Evolutionary conservation across 2,797 vertebrate genomes (phyloP).

Genomic region (Macrochelys suwanniensis): DNA sequence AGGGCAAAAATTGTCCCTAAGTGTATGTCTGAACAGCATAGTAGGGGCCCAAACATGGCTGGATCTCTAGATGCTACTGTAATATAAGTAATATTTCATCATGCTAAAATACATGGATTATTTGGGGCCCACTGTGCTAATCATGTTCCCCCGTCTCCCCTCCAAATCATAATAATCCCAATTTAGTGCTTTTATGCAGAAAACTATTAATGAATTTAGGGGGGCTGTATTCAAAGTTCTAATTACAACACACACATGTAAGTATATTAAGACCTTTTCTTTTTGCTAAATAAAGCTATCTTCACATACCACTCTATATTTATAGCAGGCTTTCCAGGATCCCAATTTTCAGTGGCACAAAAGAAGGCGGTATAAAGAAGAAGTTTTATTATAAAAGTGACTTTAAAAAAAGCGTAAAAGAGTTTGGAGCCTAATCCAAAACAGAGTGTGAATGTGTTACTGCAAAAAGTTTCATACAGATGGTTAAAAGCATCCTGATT

Average conservation of each 20-base stretch:
- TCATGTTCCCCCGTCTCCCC: background rate
- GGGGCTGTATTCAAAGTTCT: background rate
- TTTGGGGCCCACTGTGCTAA: background rate
- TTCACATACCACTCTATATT: background rate
- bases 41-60: background rate
- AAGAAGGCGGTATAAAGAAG: background rate
- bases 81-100: background rate
- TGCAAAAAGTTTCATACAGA: constrained; percentile 4
- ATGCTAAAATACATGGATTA: background rate
- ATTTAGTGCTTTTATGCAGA: background rate
- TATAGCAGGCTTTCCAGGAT: background rate
- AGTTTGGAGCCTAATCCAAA: background rate
- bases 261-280: background rate
- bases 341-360: background rate
- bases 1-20: constrained; percentile 73
- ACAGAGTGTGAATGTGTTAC: background rate
- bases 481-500: constrained; percentile 12
- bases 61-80: background rate
- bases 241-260: background rate
- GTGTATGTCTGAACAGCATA: constrained; percentile 57
- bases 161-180: background rate
- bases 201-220: background rate
- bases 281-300: background rate
- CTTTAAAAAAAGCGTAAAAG: background rate
- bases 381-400: background rate